A percentile compares a stretch with the other conserved stretches of the same genome.
Conservation (phyloP, 2,797 vertebrate genomes). For the Pipistrellus kuhlii region DNA sequence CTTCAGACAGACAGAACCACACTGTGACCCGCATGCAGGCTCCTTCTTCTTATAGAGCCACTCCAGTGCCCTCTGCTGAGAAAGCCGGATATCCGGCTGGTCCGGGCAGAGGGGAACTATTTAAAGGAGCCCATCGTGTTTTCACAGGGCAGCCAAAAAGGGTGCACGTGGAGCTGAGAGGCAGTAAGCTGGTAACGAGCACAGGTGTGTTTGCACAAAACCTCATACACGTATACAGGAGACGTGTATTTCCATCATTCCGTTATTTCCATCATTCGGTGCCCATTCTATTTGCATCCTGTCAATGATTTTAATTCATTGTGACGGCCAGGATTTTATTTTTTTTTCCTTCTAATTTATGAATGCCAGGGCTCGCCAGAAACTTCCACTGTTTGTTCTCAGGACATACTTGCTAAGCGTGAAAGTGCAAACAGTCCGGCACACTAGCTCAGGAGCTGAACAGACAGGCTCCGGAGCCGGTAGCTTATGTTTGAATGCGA, state of each 20-base stretch:
- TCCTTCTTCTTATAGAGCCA: not conserved
- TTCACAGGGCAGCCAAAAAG: conserved; percentile 50
- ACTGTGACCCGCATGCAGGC: fast-evolving
- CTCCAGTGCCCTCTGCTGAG: conserved; percentile 38
- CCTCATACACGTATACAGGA: too few relatives aligned
- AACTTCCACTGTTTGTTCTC: not conserved
- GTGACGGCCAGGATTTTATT: not conserved
- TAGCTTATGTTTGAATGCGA: not conserved
- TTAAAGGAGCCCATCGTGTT: not conserved
- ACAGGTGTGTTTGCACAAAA: not conserved
- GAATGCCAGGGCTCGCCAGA: not conserved
- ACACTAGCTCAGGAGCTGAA: not conserved
- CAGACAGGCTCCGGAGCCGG: not conserved
- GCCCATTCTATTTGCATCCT: not conserved
- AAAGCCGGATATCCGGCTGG: not conserved
- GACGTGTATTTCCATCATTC: not conserved
- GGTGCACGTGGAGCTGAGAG: not conserved
- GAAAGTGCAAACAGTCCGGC: not conserved
- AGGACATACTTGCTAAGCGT: not conserved
- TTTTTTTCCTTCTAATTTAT: not conserved
- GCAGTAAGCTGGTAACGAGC: not conserved
- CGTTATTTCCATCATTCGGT: not conserved
- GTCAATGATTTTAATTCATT: not conserved
- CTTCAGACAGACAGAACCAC: not conserved
- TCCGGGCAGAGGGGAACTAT: not conserved